Conservation (phyloP, 2,888 invertebrate species). For the Tipula unca region DNA sequence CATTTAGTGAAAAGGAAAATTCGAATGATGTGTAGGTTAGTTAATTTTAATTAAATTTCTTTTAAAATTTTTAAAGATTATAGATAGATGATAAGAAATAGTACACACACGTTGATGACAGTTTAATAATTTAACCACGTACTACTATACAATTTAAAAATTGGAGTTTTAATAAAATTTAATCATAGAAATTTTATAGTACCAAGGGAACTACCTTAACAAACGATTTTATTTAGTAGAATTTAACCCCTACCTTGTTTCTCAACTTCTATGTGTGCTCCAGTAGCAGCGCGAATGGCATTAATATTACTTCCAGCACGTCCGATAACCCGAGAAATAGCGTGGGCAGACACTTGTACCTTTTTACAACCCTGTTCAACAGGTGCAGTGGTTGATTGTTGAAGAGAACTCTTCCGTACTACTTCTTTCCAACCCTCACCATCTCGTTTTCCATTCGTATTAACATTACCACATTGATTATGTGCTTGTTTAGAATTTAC, state of each 20-base stretch:
- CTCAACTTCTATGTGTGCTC: constrained; percentile 97
- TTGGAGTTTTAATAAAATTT: too few relatives aligned
- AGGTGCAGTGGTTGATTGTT: constrained; percentile 34
- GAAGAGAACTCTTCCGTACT: constrained; percentile 68
- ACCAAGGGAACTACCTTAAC: too few relatives aligned
- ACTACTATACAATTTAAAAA: too few relatives aligned
- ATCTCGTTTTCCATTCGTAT: constrained; percentile 51
- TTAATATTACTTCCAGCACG: constrained; percentile 97
- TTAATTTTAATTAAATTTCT: too few relatives aligned
- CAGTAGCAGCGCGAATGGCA: constrained; percentile 91
- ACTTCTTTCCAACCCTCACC: constrained; percentile 98
- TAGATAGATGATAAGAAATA: too few relatives aligned
- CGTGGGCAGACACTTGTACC: constrained; percentile 87
- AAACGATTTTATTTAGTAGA: too few relatives aligned
- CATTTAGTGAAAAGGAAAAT: too few relatives aligned
- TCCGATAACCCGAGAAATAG: constrained; percentile 95
- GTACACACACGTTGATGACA: too few relatives aligned
- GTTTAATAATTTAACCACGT: too few relatives aligned
- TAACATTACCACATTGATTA: constrained; percentile 42
- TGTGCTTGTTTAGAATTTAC: constrained; percentile 58
- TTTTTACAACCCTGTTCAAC: constrained; percentile 64
- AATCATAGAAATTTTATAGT: too few relatives aligned
- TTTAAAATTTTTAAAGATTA: too few relatives aligned
- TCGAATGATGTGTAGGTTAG: too few relatives aligned
- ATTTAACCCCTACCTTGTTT: constrained; percentile 59